Evolutionary conservation across 2,113 vertebrate species (phyloP).

Genomic region (Trochalopteron elliotii): DNA sequence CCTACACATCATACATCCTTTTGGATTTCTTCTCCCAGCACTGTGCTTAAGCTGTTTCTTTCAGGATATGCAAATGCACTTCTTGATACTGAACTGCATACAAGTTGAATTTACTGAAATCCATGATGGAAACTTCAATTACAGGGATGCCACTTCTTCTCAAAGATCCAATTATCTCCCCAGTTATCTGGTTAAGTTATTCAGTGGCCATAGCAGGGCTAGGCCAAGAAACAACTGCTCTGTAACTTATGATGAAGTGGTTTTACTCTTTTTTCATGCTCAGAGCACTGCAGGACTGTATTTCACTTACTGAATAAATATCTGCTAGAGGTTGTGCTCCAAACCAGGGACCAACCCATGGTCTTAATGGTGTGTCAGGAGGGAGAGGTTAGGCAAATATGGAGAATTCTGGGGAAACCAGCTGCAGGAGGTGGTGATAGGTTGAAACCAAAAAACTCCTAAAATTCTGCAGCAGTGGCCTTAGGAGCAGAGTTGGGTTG

Average conservation of each 20-base stretch:
- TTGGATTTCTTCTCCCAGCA: background rate
- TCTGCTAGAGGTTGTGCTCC: background rate
- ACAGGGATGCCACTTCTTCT: background rate
- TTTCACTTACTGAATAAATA: background rate
- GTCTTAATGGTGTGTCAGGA: background rate
- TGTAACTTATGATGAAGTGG: rapidly evolving
- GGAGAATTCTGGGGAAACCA: background rate
- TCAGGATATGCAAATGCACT: background rate
- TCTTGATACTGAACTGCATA: background rate
- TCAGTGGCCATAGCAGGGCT: background rate
- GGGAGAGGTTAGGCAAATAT: background rate
- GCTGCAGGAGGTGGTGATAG: no score
- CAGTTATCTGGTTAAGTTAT: background rate
- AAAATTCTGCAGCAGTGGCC: background rate
- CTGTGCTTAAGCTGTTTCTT: background rate
- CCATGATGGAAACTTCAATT: background rate
- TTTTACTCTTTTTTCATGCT: background rate
- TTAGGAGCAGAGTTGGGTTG: background rate
- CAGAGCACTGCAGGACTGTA: background rate
- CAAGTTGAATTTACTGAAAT: background rate
- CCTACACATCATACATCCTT: constrained; percentile 30
- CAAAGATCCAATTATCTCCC: background rate
- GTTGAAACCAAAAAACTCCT: background rate
- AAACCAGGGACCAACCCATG: background rate
- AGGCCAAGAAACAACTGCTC: background rate